These are phyloP conservation scores for Coremacera marginata DNA, from an alignment of 2,888 invertebrate species.

Conservation along the genomic window DNA sequence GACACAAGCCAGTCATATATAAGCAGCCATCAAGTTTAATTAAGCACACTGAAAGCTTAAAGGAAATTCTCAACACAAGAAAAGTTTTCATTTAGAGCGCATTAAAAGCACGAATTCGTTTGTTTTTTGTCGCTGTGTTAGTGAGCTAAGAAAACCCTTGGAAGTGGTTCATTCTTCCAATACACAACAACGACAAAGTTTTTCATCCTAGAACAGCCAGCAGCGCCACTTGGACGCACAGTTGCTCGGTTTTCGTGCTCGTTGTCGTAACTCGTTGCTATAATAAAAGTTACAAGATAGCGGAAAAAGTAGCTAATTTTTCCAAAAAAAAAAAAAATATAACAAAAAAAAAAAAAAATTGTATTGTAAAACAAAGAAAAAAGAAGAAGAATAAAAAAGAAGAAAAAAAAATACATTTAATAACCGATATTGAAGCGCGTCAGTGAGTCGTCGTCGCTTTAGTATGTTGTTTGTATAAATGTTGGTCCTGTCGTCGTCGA, in stretches of 20 bases:
- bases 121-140: neutral
- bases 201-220: slow-evolving; percentile 22
- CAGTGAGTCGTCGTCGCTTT: neutral
- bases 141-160: neutral
- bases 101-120: too few relatives aligned
- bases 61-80: too few relatives aligned
- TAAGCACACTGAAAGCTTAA: too few relatives aligned
- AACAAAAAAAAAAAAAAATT: neutral
- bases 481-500: neutral
- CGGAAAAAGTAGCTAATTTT: neutral
- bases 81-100: too few relatives aligned
- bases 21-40: too few relatives aligned
- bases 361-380: neutral
- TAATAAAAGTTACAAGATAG: neutral
- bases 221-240: slow-evolving; percentile 30
- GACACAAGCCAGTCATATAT: too few relatives aligned
- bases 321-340: neutral
- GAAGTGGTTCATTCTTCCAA: slow-evolving; percentile 17
- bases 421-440: slow-evolving; percentile 20
- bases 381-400: neutral
- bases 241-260: slow-evolving; percentile 35
- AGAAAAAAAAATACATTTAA: neutral
- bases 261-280: slow-evolving; percentile 15
- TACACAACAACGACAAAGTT: neutral
- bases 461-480: neutral